Conservation (phyloP, 2,113 vertebrate genomes). For the Hippolais icterina region DNA sequence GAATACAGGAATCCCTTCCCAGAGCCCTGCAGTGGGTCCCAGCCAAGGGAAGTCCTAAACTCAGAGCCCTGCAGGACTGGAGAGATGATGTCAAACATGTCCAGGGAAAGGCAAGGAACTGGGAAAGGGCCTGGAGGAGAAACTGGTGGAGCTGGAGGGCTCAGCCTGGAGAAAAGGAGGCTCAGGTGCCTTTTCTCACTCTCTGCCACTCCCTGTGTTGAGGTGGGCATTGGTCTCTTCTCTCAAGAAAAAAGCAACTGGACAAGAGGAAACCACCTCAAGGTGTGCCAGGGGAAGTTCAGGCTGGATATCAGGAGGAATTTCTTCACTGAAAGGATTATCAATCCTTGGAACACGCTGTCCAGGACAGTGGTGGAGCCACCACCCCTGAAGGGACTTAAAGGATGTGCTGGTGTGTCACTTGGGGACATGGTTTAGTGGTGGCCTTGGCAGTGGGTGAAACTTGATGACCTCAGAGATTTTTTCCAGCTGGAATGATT, state of each 20-base stretch:
- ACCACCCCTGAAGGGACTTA: too few relatives aligned
- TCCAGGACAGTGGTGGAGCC: background rate
- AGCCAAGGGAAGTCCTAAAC: background rate
- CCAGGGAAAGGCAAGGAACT: background rate
- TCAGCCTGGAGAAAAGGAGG: background rate
- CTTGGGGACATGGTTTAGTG: background rate
- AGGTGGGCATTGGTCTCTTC: too few relatives aligned
- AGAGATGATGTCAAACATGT: background rate
- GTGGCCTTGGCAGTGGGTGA: background rate
- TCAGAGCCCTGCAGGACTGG: accelerated
- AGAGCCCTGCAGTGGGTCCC: background rate
- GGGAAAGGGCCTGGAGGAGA: background rate
- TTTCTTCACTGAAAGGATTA: background rate
- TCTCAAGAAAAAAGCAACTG: background rate
- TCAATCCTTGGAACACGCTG: background rate
- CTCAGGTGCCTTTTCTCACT: background rate
- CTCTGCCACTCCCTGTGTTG: background rate
- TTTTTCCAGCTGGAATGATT: background rate
- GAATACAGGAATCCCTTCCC: background rate
- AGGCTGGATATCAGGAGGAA: background rate
- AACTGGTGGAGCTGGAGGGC: background rate
- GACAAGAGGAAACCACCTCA: background rate
- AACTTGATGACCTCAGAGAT: background rate
- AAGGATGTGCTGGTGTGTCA: background rate
- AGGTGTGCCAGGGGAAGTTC: background rate